These are phyloP conservation scores for Chymomyza amoena DNA, from an alignment of 2,888 invertebrate species.

Conservation along the genomic window DNA sequence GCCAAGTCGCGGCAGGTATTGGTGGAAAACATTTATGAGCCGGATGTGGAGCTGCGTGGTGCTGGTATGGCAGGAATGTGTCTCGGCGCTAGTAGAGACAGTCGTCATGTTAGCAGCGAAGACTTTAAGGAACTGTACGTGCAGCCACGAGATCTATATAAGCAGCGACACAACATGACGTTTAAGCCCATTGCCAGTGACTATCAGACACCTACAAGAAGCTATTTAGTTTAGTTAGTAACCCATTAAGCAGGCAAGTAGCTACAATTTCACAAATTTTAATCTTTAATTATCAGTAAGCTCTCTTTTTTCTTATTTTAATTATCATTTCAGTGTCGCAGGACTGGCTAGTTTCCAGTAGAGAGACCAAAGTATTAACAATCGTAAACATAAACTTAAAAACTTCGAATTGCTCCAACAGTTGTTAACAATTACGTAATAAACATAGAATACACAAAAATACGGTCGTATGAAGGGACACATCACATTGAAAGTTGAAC, in stretches of 20 bases:
- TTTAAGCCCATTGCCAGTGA: constrained; percentile 75
- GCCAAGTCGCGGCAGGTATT: constrained; percentile 67
- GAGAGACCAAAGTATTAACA: constrained; percentile 18
- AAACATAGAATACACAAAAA: constrained; percentile 5
- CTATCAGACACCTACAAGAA: constrained; percentile 71
- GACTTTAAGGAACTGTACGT: constrained; percentile 75
- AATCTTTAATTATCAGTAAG: not conserved
- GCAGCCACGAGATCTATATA: constrained; percentile 75
- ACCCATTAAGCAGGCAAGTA: not conserved
- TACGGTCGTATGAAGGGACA: not conserved
- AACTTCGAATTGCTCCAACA: not conserved
- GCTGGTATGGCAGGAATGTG: constrained; percentile 29
- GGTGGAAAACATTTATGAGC: constrained; percentile 76
- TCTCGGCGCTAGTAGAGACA: constrained; percentile 36
- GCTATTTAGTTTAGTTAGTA: constrained; percentile 71
- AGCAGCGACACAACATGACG: constrained; percentile 74
- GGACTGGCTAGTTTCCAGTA: not conserved
- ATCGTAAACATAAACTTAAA: not conserved
- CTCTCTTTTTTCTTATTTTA: not conserved
- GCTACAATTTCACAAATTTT: not conserved
- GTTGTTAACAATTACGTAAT: not conserved
- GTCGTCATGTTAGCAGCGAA: constrained; percentile 57
- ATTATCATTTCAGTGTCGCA: not conserved
- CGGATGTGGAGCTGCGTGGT: constrained; percentile 67
- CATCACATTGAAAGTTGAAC: not conserved